Evolutionary conservation across 1,140 invertebrate genomes (phyloP).

Genomic region (Arion vulgaris): DNA sequence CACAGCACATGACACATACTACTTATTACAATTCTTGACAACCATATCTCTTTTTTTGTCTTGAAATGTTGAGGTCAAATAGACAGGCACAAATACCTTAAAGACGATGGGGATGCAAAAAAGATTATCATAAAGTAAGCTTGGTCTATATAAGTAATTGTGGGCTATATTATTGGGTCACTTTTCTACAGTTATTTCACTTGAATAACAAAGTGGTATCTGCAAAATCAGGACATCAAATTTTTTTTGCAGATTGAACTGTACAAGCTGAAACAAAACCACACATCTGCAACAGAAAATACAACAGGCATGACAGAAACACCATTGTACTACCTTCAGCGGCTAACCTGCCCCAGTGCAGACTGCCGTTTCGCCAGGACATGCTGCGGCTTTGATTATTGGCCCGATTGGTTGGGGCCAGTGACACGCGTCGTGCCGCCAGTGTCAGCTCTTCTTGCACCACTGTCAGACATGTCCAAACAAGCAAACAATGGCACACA

Average conservation of each 20-base stretch:
- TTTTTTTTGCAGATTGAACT: background rate
- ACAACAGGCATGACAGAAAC: constrained; percentile 4
- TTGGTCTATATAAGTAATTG: too few relatives aligned
- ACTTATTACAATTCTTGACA: too few relatives aligned
- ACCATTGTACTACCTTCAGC: constrained; percentile 65
- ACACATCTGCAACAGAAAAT: background rate
- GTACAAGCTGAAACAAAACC: background rate
- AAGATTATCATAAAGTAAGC: too few relatives aligned
- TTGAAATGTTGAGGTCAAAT: too few relatives aligned
- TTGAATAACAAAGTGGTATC: background rate
- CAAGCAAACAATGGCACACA: constrained; percentile 46
- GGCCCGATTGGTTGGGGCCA: constrained; percentile 70
- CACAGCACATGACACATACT: too few relatives aligned
- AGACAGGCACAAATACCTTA: too few relatives aligned
- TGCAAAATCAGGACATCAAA: background rate
- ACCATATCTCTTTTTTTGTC: too few relatives aligned
- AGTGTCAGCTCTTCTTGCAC: constrained; percentile 68
- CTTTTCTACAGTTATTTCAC: background rate
- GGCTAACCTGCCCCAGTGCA: constrained; percentile 67
- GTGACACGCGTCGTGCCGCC: constrained; percentile 70
- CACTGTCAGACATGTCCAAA: constrained; percentile 47
- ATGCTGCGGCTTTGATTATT: constrained; percentile 70
- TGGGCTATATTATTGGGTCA: background rate
- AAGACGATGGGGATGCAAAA: too few relatives aligned
- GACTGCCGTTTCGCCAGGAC: constrained; percentile 71